These are phyloP conservation scores for Steinernema carpocapsae DNA, from an alignment of 2,888 invertebrate genomes.

Conservation along the genomic window DNA sequence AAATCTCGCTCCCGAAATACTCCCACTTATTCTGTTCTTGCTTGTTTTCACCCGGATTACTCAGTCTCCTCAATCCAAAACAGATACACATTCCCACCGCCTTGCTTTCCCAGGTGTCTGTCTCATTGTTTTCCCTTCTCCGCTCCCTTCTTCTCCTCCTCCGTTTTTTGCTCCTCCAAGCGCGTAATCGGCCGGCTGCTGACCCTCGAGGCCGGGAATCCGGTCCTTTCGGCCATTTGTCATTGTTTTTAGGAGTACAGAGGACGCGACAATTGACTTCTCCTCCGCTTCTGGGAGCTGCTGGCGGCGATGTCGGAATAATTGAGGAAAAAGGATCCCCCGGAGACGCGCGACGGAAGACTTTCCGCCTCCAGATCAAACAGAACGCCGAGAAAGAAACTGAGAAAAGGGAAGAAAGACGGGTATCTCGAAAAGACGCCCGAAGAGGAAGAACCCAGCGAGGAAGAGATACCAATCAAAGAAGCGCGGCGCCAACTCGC, in stretches of 20 bases:
- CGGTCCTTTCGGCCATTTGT: background rate
- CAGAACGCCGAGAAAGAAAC: conserved; percentile 19
- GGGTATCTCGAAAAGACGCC: background rate
- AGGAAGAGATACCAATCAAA: conserved; percentile 15
- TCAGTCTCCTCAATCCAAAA: too few species aligned
- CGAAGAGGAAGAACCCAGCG: background rate
- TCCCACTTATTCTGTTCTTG: too few species aligned
- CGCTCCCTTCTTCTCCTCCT: background rate
- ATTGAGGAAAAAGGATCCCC: conserved; percentile 31
- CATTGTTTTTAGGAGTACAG: conserved; percentile 25
- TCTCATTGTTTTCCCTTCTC: background rate
- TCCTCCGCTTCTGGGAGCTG: background rate
- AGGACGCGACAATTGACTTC: conserved; percentile 33
- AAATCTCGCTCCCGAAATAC: too few species aligned
- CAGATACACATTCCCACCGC: background rate
- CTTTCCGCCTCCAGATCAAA: conserved; percentile 27
- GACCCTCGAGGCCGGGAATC: background rate
- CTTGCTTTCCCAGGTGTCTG: background rate
- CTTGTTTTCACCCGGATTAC: too few species aligned
- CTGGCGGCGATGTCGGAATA: conserved; percentile 30
- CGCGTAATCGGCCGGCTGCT: background rate
- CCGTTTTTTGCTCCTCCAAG: background rate
- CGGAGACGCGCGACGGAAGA: conserved; percentile 34
- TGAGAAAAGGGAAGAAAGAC: background rate
- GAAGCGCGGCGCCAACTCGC: conserved; percentile 2